Percentiles rank a stretch among this genome's conserved stretches.
These are phyloP conservation scores for Stenolophus ochropezus DNA, from an alignment of 2,888 invertebrate species.

Conservation along the genomic window DNA sequence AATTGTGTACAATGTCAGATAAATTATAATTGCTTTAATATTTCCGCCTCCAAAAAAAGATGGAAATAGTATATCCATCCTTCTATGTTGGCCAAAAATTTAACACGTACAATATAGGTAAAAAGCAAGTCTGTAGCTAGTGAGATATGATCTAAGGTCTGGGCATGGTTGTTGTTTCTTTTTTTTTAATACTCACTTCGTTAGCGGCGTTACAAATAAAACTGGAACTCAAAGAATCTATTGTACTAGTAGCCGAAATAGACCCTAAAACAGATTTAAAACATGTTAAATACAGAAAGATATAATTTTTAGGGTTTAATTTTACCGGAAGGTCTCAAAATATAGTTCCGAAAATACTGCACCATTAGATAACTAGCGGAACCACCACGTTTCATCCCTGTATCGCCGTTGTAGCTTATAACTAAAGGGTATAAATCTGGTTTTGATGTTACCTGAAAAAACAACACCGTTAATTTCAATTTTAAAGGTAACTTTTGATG, in stretches of 20 bases:
- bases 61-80: too few species aligned
- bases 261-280: slow-evolving; percentile 78
- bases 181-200: slow-evolving; percentile 77
- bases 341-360: slow-evolving; percentile 88
- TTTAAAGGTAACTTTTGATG: too few species aligned
- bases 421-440: slow-evolving; percentile 90
- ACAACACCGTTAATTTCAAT: too few species aligned
- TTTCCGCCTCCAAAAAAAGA: too few species aligned
- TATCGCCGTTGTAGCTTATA: slow-evolving; percentile 85
- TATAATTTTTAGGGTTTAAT: neutral
- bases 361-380: slow-evolving; percentile 89
- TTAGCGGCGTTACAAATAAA: slow-evolving; percentile 90
- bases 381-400: slow-evolving; percentile 78
- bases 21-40: too few species aligned
- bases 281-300: too few species aligned
- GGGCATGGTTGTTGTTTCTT: too few species aligned
- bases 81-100: too few species aligned
- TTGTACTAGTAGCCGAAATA: slow-evolving; percentile 88
- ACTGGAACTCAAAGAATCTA: slow-evolving; percentile 90
- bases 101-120: too few species aligned
- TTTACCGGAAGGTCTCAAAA: slow-evolving; percentile 81
- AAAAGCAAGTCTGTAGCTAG: too few species aligned
- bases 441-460: slow-evolving; percentile 85
- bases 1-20: too few species aligned
- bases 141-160: too few species aligned